phyloP scores from a whole-genome alignment of 2,797 vertebrate species.

The Lycodopsis pacificus region DNA sequence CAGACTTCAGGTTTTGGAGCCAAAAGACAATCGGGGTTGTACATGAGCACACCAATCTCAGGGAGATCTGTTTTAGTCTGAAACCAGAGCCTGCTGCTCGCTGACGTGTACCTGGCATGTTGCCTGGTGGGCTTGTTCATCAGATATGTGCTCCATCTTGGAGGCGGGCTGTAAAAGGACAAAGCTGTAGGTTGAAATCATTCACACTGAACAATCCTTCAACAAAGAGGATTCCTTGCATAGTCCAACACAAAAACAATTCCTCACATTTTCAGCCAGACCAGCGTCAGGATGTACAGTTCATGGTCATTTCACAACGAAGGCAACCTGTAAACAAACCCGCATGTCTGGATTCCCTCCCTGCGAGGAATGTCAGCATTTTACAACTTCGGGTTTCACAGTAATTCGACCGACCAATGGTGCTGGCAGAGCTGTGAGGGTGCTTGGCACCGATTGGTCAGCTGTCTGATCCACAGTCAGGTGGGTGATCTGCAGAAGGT shows the following conservation, averaged over 20 bases:
- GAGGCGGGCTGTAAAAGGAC: not conserved
- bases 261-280: not conserved
- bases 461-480: constrained; percentile 1
- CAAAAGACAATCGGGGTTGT: constrained; percentile 1
- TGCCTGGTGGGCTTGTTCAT: constrained; percentile 1
- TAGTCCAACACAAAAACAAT: not conserved
- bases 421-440: not conserved
- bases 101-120: constrained; percentile 1
- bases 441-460: constrained; percentile 48
- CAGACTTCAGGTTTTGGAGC: not conserved
- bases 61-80: not conserved
- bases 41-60: not conserved
- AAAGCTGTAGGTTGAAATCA: not conserved
- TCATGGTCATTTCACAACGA: not conserved
- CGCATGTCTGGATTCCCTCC: constrained; percentile 49
- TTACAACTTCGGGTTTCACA: constrained; percentile 5
- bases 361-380: constrained; percentile 28
- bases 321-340: constrained; percentile 44
- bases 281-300: not conserved
- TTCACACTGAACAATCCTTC: not conserved
- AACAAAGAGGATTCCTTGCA: not conserved
- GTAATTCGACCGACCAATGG: not conserved
- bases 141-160: not conserved
- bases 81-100: not conserved
- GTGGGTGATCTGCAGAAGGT: constrained; percentile 26